Evolutionary conservation across 2,888 invertebrate species (phyloP), one percentile per base, ranked within the genome.

Genomic region (Pharmacophagus antenor): DNA sequence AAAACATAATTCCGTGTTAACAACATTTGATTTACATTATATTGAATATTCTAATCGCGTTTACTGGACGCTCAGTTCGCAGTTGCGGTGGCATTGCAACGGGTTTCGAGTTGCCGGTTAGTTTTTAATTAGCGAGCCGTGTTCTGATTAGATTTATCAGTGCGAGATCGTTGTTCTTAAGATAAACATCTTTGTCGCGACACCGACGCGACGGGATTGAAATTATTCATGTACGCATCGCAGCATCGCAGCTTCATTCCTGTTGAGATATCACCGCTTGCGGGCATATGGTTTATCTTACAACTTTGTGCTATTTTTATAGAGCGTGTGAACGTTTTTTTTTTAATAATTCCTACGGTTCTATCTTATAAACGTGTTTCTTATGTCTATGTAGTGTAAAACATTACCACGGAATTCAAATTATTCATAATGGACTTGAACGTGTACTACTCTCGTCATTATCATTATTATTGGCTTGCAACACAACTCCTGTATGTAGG

Each of bases 141-240:
- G 66, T 70, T 68, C 69, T 66, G 68, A 71, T 76, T 69, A 72
- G 63, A 57, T 58, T 68, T 71, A 77, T 73, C 72, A 67, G 63
- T 57, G 61, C 64, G 64, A 70, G 64, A 69, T 69, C 69, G 68
- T 70, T 68, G 63, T 73, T 72, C 69, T 63, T 65, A 61, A 71
- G 72, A 72, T 73, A 56, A 27, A 48, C 23, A 31, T 71, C 74
- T 73, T 70, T n/a, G n/a, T n/a, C 62, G 56, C 62, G 63, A 65
- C 62, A 23, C 51, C 20, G 55, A 42, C 41, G 18, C 41, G 23
- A n/a, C 21, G 31, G 20, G 50, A 50, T 31, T 50, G 51, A 47
- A 50, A 41, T 56, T 25, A 47, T 51, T 51, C 51, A 60, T 56
- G 27, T 21, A 59, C 50, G 8, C 41, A 49, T 51, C 37, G 22